A percentile compares a stretch with the other conserved stretches of the same genome.
Evolutionary conservation across 1,140 invertebrate species (phyloP).

Genomic region (Drosophila serrata): DNA sequence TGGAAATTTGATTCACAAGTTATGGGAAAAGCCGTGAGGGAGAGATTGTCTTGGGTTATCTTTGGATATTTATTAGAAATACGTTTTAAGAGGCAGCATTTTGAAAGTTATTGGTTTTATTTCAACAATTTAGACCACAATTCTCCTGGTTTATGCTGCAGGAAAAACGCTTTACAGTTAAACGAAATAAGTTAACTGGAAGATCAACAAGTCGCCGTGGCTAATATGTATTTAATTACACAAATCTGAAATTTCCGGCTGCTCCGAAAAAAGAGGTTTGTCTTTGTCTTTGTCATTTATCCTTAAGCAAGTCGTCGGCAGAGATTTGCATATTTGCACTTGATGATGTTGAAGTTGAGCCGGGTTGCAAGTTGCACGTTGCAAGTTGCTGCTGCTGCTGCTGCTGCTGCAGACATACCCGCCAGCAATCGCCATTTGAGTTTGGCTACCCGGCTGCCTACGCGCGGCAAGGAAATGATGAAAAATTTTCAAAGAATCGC

Average conservation of each 20-base stretch:
- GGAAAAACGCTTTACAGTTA: slow-evolving; percentile 23
- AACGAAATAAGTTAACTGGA: slow-evolving; percentile 25
- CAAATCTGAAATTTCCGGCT: slow-evolving; percentile 54
- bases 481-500: slow-evolving; percentile 77
- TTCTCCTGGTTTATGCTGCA: not conserved
- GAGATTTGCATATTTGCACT: slow-evolving; percentile 82
- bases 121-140: not conserved
- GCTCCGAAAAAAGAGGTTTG: slow-evolving; percentile 49
- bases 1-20: slow-evolving; percentile 57
- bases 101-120: not conserved
- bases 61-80: slow-evolving; percentile 5
- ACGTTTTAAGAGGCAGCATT: not conserved
- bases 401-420: slow-evolving; percentile 38
- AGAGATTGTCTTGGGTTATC: not conserved
- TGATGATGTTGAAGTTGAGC: slow-evolving; percentile 67
- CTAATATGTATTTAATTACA: slow-evolving; percentile 63
- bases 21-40: slow-evolving; percentile 40
- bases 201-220: slow-evolving; percentile 42
- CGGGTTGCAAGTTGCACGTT: slow-evolving; percentile 32
- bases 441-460: slow-evolving; percentile 59
- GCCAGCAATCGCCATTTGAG: slow-evolving; percentile 53
- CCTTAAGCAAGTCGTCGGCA: slow-evolving; percentile 35
- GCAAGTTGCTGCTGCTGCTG: slow-evolving; percentile 15
- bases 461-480: slow-evolving; percentile 67
- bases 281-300: slow-evolving; percentile 57